Evolutionary conservation across 2,113 vertebrate genomes (phyloP).

Genomic region (Bagarius yarrelli): DNA sequence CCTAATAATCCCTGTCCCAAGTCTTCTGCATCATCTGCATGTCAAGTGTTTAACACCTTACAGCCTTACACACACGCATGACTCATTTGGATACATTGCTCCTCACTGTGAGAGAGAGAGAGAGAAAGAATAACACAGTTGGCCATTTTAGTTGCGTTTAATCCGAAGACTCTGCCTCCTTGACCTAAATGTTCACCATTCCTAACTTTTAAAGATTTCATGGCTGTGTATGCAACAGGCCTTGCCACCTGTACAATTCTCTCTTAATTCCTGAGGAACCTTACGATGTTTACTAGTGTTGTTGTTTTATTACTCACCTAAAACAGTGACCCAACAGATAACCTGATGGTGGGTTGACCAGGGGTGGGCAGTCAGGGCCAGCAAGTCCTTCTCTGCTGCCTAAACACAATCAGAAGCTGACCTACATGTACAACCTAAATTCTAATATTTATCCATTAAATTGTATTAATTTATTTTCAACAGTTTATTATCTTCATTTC

Average conservation of each 20-base stretch:
- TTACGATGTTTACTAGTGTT: too few relatives aligned
- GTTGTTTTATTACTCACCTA: too few relatives aligned
- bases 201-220: not conserved
- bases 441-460: too few relatives aligned
- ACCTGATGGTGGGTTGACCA: too few relatives aligned
- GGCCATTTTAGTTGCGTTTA: not conserved
- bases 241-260: conserved; percentile 12
- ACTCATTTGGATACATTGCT: not conserved
- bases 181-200: not conserved
- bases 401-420: too few relatives aligned
- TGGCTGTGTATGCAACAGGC: not conserved
- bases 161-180: not conserved
- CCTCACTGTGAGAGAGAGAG: not conserved
- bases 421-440: too few relatives aligned
- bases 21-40: not conserved
- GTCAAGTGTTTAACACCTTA: not conserved
- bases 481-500: too few relatives aligned
- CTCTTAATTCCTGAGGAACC: not conserved
- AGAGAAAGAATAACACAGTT: not conserved
- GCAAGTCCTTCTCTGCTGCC: too few relatives aligned
- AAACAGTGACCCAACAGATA: too few relatives aligned
- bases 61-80: not conserved
- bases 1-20: not conserved
- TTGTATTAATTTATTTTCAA: too few relatives aligned
- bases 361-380: too few relatives aligned